Base-by-base conservation (phyloP, 2,113 vertebrate species). In the Archilochus colubris region DNA sequence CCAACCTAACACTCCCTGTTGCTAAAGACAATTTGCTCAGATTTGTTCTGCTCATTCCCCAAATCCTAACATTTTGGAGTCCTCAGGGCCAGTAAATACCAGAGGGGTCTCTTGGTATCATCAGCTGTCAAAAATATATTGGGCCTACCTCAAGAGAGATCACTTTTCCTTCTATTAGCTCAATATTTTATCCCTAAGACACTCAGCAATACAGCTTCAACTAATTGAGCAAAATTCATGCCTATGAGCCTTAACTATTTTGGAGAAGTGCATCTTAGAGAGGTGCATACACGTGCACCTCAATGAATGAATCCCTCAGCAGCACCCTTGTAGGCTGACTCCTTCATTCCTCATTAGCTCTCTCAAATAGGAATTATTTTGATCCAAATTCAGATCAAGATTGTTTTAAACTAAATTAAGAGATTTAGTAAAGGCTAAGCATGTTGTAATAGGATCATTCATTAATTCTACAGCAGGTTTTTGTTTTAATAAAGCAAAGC, bases 381-480 rank as follows among this genome's bases (percentile, higher is more conserved):
- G 28, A 89, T 61, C 68, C 53, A 73, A 95, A 81, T 27, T 7
- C 54, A 88, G 79, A 66, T 88, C 72, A 87, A 76, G 82, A 50
- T 73, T 87, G 70, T 79, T 73, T 91, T 89, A 88, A 94, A 86
- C 70, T 50, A 62, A 88, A 87, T 91, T 86, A 89, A 81, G 54
- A 79, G 55, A 84, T 36, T 10, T n/a, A 48, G 28, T 21, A 70
- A 90, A 92, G 61, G 27, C 72, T 93, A 90, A 94, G 30, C 54
- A 53, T 21, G 18, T 28, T 89, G 10, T 85, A 96, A 95, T 66
- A 88, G 63, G 94, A 90, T 96, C 27, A 6, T 7, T 12, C 14
- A 55, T 51, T 91, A 86, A 93, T 89, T 89, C 80, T 25, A 9
- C 3, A 1, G 79, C 57, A 82, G 59, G 8, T 40, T 82, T 86